Evolutionary conservation across 2,113 vertebrate species (phyloP).

Genomic region (Forbesichthys papilliferus): DNA sequence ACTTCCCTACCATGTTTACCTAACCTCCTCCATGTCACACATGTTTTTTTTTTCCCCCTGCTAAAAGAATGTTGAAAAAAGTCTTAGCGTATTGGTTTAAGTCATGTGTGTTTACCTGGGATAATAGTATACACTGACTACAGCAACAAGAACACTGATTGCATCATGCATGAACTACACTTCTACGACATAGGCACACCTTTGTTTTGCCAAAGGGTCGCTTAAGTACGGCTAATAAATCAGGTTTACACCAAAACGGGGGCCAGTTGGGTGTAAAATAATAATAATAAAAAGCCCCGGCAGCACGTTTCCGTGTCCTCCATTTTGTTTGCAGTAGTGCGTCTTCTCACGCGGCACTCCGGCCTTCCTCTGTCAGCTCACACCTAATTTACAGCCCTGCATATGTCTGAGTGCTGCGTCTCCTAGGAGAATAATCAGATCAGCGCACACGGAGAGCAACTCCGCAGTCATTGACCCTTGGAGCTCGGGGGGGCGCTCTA

Average conservation of each 20-base stretch:
- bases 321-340: constrained; percentile 70
- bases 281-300: constrained; percentile 12
- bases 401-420: constrained; percentile 72
- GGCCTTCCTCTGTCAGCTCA: constrained; percentile 64
- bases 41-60: constrained; percentile 71
- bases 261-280: background rate
- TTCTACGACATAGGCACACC: constrained; percentile 43
- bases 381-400: constrained; percentile 77
- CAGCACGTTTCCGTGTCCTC: constrained; percentile 45
- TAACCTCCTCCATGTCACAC: constrained; percentile 72
- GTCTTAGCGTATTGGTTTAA: constrained; percentile 69
- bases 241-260: constrained; percentile 10
- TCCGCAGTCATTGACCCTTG: constrained; percentile 70
- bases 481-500: constrained; percentile 56
- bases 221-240: constrained; percentile 25
- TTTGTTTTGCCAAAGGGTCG: constrained; percentile 42
- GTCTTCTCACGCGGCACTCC: constrained; percentile 66
- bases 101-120: constrained; percentile 74
- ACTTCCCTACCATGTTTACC: constrained; percentile 73
- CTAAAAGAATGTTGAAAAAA: constrained; percentile 74
- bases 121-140: constrained; percentile 62
- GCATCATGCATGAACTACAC: constrained; percentile 54
- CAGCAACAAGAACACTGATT: constrained; percentile 46
- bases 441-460: constrained; percentile 76
- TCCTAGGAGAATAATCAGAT: constrained; percentile 84